Conservation (phyloP, 2,888 invertebrate species). For the Stomorhina lunata region DNA sequence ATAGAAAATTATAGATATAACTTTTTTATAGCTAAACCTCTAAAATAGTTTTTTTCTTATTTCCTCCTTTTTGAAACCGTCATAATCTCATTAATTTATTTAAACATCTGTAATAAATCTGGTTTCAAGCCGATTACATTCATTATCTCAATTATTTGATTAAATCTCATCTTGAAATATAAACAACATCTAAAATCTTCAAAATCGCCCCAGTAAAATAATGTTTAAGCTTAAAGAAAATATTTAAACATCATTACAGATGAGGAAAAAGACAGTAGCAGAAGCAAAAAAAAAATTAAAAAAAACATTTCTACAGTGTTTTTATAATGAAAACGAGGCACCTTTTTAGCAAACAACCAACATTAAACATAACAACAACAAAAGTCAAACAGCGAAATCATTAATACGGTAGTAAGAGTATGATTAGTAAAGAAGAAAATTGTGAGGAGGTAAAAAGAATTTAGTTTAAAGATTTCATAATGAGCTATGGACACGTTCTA, state of each 20-base stretch:
- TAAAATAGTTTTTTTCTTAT: not conserved
- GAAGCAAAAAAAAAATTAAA: not conserved
- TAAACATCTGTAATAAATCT: not conserved
- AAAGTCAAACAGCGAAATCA: not conserved
- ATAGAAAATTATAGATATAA: too few relatives aligned
- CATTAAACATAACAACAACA: too few relatives aligned
- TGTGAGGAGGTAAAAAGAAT: not conserved
- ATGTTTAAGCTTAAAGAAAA: not conserved
- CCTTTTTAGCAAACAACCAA: constrained; percentile 19
- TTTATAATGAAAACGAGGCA: constrained; percentile 34
- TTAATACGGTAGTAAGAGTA: not conserved
- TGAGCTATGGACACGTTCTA: constrained; percentile 61
- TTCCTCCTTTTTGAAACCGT: not conserved
- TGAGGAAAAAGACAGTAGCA: constrained; percentile 2
- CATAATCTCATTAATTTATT: constrained; percentile 23
- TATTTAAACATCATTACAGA: constrained; percentile 30
- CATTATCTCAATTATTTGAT: constrained; percentile 51
- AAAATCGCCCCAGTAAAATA: not conserved
- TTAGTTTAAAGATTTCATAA: constrained; percentile 46
- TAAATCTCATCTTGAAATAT: constrained; percentile 26
- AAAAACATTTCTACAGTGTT: constrained; percentile 11
- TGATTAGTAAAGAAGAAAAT: not conserved
- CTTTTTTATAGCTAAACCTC: too few relatives aligned
- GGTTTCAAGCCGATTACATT: constrained; percentile 8
- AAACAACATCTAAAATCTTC: not conserved